These are phyloP conservation scores for Periparus ater DNA, from an alignment of 2,797 vertebrate species.

Conservation along the genomic window DNA sequence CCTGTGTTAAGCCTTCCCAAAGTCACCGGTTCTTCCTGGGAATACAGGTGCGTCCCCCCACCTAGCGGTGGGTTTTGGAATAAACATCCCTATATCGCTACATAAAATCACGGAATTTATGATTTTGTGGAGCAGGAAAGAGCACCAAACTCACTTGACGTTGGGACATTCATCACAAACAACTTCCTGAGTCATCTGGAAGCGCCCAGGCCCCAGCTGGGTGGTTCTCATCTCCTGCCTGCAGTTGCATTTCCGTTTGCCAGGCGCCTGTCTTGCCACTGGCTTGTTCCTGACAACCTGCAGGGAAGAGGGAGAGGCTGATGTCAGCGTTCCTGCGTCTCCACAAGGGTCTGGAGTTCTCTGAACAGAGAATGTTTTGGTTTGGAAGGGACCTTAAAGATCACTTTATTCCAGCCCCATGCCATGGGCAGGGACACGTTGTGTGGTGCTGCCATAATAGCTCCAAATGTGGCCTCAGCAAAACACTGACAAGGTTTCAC, in stretches of 20 bases:
- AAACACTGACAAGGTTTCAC: neutral
- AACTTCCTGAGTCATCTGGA: conserved; percentile 99
- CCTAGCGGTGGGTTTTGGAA: conserved; percentile 4
- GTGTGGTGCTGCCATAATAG: neutral
- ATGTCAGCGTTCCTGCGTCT: neutral
- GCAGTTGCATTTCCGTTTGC: conserved; percentile 98
- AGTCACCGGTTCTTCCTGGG: accelerated
- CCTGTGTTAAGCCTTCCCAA: accelerated
- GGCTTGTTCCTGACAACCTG: conserved; percentile 96
- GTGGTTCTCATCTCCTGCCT: conserved; percentile 98
- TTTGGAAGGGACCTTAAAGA: neutral
- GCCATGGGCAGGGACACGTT: neutral
- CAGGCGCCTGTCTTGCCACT: conserved; percentile 92
- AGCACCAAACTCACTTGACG: conserved; percentile 86
- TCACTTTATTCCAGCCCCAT: neutral
- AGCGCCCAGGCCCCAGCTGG: conserved; percentile 94
- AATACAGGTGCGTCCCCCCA: neutral
- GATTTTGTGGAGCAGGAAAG: neutral
- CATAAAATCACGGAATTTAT: accelerated
- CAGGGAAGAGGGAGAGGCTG: neutral
- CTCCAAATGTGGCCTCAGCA: neutral
- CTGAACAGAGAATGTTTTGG: neutral
- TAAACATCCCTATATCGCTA: accelerated
- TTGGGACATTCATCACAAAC: conserved; percentile 98
- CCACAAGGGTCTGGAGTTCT: neutral